Base-by-base conservation (phyloP, 1,140 invertebrate genomes). In the Apis florea region DNA sequence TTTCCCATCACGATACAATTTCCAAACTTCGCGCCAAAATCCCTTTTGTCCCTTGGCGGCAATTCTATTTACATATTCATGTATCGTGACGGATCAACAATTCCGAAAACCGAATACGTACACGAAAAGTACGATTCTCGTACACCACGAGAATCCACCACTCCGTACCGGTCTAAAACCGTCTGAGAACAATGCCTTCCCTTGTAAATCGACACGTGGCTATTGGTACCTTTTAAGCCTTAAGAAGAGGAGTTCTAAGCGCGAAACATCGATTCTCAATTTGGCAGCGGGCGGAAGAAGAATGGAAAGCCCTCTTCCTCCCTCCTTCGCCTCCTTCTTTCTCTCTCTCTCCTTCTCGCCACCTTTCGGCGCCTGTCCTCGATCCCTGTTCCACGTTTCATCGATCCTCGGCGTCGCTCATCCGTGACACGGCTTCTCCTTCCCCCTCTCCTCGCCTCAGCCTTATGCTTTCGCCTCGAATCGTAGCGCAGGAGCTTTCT, bases 181-280 rank as follows among this genome's bases (percentile, higher is more conserved):
- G 21, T 51, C 9, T 68, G 40, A 17, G 47, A 69, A 69, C 40
- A 69, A 70, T 12, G 12, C 2, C 47, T 10, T 66, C 47, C 1
- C 26, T 26, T 19, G 64, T 40, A 10, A 9, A 15, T 61, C 54
- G 3, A 51, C 69, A 40, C 54, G 58, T 40, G 31, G 24, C 13
- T 61, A 24, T 51, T 47, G 21, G 3, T 17, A 26, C n/a, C 24
- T 79, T 51, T 71, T 13, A 71, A 76, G 69, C 26, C 17, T 24
- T n/a, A n/a, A 70, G 21, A 10, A 53, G 56, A 15, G 49, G 68
- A n/a, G 21, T 58, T 78, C 75, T 74, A 69, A 83, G 84, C 85
- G 75, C 80, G 84, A 85, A 85, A 85, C 85, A 86, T 85, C 84
- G 85, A 86, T 86, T 86, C 85, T 85, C 85, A 86, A 86, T 86